These are phyloP conservation scores for Spheniscus mendiculus DNA, from an alignment of 2,113 vertebrate genomes.

Conservation along the genomic window DNA sequence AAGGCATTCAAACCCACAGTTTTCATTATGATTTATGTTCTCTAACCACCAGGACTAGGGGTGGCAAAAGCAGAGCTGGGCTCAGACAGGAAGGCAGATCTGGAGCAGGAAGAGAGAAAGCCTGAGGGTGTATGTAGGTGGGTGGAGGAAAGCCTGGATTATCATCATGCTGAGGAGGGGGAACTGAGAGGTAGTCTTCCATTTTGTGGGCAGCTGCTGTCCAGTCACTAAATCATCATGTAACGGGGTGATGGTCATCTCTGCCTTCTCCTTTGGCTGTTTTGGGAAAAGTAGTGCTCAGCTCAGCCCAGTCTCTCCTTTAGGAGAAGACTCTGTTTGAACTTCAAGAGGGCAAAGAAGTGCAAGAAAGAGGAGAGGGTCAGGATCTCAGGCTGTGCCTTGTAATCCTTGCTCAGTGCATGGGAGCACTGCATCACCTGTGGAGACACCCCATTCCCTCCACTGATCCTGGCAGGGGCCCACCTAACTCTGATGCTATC, in stretches of 20 bases:
- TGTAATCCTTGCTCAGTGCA: background rate
- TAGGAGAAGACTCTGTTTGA: background rate
- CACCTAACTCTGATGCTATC: background rate
- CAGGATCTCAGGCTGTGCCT: background rate
- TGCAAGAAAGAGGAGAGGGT: background rate
- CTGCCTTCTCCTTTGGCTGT: background rate
- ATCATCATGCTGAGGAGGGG: background rate
- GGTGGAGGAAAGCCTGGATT: background rate
- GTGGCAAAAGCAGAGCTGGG: background rate
- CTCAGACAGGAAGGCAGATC: background rate
- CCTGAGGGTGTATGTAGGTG: background rate
- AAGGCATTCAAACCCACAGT: background rate
- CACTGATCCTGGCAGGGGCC: background rate
- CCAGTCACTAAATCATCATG: background rate
- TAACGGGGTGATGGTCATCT: rapidly evolving
- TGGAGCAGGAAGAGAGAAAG: background rate
- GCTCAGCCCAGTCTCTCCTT: background rate
- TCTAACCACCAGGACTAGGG: background rate
- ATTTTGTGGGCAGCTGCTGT: background rate
- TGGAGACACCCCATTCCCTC: background rate
- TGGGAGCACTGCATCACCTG: background rate
- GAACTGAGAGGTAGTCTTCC: background rate
- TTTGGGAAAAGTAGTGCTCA: background rate
- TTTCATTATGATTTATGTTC: background rate
- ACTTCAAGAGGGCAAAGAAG: background rate